phyloP scores from a whole-genome alignment of 2,888 invertebrate genomes.

The Sinhomidia bicolor region DNA sequence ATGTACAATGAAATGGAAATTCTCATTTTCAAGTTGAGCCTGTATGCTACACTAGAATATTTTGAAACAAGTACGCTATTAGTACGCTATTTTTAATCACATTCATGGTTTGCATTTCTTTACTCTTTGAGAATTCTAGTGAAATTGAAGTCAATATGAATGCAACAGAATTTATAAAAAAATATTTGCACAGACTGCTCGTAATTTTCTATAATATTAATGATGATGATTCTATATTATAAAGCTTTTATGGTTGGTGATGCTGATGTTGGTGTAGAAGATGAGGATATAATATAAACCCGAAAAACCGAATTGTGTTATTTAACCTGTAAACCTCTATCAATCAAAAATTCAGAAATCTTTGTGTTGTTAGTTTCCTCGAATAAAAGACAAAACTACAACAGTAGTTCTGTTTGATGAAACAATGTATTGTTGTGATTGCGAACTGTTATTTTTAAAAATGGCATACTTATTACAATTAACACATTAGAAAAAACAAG shows the following conservation, averaged over 20 bases:
- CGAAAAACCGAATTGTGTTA: constrained; percentile 40
- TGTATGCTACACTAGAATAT: neutral
- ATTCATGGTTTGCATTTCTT: neutral
- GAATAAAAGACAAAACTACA: constrained; percentile 26
- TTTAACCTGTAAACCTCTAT: constrained; percentile 22
- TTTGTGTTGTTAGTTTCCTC: constrained; percentile 23
- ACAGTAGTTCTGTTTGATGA: neutral
- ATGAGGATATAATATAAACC: neutral
- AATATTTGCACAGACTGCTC: constrained; percentile 18
- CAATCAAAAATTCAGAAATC: constrained; percentile 12
- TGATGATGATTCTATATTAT: neutral
- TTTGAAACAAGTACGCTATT: neutral
- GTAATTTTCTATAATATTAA: constrained; percentile 14
- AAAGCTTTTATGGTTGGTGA: neutral
- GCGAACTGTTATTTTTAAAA: too few species aligned
- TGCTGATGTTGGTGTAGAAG: neutral
- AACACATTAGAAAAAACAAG: too few species aligned
- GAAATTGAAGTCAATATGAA: constrained; percentile 31
- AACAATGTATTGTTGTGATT: too few species aligned
- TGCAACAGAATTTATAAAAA: neutral
- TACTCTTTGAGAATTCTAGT: constrained; percentile 10
- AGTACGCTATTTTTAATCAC: constrained; percentile 16
- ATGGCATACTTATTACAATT: too few species aligned
- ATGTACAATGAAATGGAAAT: constrained; percentile 21
- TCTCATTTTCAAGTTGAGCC: neutral